Conservation (phyloP, 2,888 invertebrate species). For the Stenchaetothrips biformis region DNA sequence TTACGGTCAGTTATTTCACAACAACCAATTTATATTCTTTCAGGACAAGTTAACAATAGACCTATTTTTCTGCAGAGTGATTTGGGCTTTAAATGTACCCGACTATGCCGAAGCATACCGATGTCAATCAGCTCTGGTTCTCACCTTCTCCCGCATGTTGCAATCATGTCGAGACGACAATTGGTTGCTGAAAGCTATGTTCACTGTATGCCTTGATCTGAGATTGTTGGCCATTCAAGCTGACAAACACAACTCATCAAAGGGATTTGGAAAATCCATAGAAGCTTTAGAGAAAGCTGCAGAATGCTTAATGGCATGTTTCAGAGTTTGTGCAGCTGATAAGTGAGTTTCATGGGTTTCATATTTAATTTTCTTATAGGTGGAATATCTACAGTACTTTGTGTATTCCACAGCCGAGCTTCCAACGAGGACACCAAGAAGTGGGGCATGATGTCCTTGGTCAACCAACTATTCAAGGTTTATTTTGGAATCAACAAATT, state of each 20-base stretch:
- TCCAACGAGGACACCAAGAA: slow-evolving; percentile 89
- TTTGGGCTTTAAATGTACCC: slow-evolving; percentile 49
- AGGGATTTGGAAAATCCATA: slow-evolving; percentile 41
- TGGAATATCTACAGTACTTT: neutral
- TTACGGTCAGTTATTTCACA: slow-evolving; percentile 47
- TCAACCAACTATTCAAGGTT: slow-evolving; percentile 96
- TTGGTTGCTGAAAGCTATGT: slow-evolving; percentile 94
- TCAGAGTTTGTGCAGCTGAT: slow-evolving; percentile 91
- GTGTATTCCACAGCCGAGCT: slow-evolving; percentile 51
- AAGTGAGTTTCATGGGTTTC: slow-evolving; percentile 51
- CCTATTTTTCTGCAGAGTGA: slow-evolving; percentile 46
- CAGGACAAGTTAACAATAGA: neutral
- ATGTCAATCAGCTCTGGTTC: slow-evolving; percentile 71
- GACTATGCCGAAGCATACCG: slow-evolving; percentile 62
- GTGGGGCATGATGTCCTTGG: slow-evolving; percentile 91
- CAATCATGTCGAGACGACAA: slow-evolving; percentile 90
- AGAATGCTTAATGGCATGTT: slow-evolving; percentile 86
- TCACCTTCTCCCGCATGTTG: slow-evolving; percentile 73
- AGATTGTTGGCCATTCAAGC: slow-evolving; percentile 77
- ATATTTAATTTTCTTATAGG: neutral
- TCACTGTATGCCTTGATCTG: slow-evolving; percentile 81
- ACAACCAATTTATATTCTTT: slow-evolving; percentile 29
- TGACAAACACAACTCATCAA: slow-evolving; percentile 50
- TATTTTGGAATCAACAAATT: slow-evolving; percentile 89
- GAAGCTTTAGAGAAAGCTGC: slow-evolving; percentile 89